phyloP scores from a whole-genome alignment of 2,888 invertebrate genomes.

The Lissocephala sabroskyi region DNA sequence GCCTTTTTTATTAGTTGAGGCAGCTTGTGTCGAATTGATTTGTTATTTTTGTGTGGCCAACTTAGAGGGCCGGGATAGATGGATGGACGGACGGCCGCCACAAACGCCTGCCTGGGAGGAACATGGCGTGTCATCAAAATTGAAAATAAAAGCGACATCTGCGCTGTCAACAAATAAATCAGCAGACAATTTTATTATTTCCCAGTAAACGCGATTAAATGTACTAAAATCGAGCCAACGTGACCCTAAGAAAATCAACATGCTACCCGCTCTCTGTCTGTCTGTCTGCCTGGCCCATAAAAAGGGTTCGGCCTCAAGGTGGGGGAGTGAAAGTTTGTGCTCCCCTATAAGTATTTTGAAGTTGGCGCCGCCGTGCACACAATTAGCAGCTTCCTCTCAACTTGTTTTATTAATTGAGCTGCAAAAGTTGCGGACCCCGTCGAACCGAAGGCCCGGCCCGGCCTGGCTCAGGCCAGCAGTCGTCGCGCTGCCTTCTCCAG shows the following conservation, averaged over 20 bases:
- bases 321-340: too few relatives aligned
- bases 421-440: constrained; percentile 44
- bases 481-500: too few relatives aligned
- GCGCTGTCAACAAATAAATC: constrained; percentile 63
- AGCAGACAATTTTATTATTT: constrained; percentile 65
- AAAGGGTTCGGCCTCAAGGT: too few relatives aligned
- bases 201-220: constrained; percentile 65
- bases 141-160: constrained; percentile 65
- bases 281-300: too few relatives aligned
- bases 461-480: too few relatives aligned
- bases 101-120: background rate
- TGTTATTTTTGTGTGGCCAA: constrained; percentile 49
- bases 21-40: constrained; percentile 64
- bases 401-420: constrained; percentile 65
- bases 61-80: constrained; percentile 38
- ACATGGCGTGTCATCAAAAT: constrained; percentile 51
- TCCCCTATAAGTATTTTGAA: constrained; percentile 50
- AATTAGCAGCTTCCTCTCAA: constrained; percentile 61
- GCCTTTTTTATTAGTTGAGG: constrained; percentile 56
- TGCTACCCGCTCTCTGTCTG: too few relatives aligned
- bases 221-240: constrained; percentile 47
- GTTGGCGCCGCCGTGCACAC: constrained; percentile 43
- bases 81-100: constrained; percentile 15
- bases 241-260: constrained; percentile 20
- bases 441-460: background rate